Base-by-base conservation (phyloP, 2,113 vertebrate genomes). In the Carassius auratus region DNA sequence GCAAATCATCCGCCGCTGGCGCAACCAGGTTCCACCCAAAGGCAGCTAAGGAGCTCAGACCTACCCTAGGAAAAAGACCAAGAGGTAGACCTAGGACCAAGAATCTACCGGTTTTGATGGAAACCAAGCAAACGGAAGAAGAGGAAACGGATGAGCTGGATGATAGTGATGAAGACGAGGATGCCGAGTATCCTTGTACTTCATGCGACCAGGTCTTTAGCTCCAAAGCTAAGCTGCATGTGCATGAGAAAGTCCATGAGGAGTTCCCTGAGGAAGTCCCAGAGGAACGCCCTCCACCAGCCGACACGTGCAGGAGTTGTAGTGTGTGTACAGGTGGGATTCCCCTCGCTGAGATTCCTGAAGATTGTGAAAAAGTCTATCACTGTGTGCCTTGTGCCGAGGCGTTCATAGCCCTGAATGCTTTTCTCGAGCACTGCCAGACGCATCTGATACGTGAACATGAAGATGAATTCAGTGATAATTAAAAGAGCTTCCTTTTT, bases 351-450 rank as follows among this genome's bases (percentile, higher is more conserved):
- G 89, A 90, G 4, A 76, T 87, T 85, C 83, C 84, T 0, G 83
- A 89, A 5, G 87, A 90, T 0, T 88, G 84, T 84, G 81, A 87
- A 21, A 86, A 92, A 74, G 86, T 92, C 38, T 95, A 94, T 90
- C 94, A 95, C 91, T 95, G 95, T 19, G 88, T 92, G 64, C 94
- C 93, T 13, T 95, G 95, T 83, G 90, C 90, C n/a, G 89, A 93
- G 83, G 91, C 90, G 0, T 95, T 95, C 87, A 84, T 90, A 1
- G 85, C 85, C 0, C 91, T 95, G 57, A 88, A 89, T 52, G 45
- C 87, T 5, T 95, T 95, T 90, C 84, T 95, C 23, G 80, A 93
- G 81, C 95, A 95, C 88, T 95, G 95, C 83, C 92, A 94, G 89
- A 87, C 89, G 61, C 94, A 95, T 87, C 93, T 94, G 2, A 48